phyloP scores from a whole-genome alignment of 2,888 invertebrate genomes.

The Drosophila nr. fundita region DNA sequence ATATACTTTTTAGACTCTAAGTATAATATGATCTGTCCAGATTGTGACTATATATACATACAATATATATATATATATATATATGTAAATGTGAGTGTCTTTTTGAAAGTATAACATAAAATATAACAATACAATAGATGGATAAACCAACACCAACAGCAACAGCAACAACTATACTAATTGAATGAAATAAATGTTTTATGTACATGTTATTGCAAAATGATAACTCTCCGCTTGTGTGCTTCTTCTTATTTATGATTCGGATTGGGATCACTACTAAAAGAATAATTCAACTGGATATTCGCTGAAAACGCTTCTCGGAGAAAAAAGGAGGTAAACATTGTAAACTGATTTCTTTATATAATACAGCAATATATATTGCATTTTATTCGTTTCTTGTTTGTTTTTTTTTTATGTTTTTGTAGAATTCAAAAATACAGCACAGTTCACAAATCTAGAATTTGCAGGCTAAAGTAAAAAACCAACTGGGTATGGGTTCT shows the following conservation, averaged over 20 bases:
- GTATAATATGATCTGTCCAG: conserved; percentile 56
- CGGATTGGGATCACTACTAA: background rate
- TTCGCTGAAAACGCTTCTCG: background rate
- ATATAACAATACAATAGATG: conserved; percentile 30
- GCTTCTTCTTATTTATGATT: background rate
- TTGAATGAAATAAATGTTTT: conserved; percentile 76
- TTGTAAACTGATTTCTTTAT: background rate
- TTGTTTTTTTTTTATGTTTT: conserved; percentile 21
- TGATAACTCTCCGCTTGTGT: conserved; percentile 13
- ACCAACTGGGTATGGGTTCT: conserved; percentile 53
- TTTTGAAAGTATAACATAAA: conserved; percentile 46
- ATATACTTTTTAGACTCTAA: conserved; percentile 47
- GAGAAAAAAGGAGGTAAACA: background rate
- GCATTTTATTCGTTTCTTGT: conserved; percentile 62
- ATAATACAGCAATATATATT: conserved; percentile 67
- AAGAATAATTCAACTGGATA: background rate
- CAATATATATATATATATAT: background rate
- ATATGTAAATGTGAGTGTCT: conserved; percentile 73
- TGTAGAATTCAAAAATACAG: conserved; percentile 76
- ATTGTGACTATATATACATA: conserved; percentile 61
- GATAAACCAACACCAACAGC: conserved; percentile 40
- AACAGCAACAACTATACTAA: conserved; percentile 49
- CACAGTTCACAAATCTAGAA: conserved; percentile 80
- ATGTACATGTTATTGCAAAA: conserved; percentile 73
- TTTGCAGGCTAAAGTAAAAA: conserved; percentile 79